phyloP scores from a whole-genome alignment of 2,888 invertebrate species.

The Drosophila hamatofila region DNA sequence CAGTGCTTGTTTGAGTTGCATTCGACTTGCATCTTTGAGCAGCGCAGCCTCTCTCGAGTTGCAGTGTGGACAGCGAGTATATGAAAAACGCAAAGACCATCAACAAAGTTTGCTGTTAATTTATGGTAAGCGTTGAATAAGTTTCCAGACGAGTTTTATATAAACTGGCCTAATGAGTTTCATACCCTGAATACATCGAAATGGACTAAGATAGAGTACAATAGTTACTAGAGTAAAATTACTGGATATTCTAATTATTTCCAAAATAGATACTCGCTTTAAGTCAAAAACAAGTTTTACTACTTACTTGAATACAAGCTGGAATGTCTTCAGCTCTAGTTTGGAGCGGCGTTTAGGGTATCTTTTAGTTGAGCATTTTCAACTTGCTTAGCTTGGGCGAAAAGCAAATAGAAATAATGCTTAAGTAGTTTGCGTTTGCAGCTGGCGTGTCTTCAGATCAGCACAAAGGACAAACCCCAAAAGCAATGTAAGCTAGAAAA shows the following conservation, averaged over 20 bases:
- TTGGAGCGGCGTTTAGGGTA: neutral
- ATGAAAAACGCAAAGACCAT: slow-evolving; percentile 53
- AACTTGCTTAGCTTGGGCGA: slow-evolving; percentile 1
- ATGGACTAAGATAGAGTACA: neutral
- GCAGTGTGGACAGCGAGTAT: slow-evolving; percentile 42
- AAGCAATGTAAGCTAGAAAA: slow-evolving; percentile 37
- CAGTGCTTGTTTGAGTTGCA: slow-evolving; percentile 67
- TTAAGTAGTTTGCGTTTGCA: slow-evolving; percentile 47
- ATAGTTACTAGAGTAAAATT: too few relatives aligned
- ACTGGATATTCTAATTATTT: neutral
- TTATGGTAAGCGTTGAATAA: slow-evolving; percentile 72
- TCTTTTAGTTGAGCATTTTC: neutral
- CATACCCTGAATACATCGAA: neutral
- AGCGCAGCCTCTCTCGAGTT: slow-evolving; percentile 23
- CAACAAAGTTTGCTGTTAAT: slow-evolving; percentile 75
- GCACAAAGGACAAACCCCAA: slow-evolving; percentile 13
- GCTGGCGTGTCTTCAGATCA: slow-evolving; percentile 23
- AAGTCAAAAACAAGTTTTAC: too few relatives aligned
- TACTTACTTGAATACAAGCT: too few relatives aligned
- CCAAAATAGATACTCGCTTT: neutral
- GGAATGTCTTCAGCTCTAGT: neutral
- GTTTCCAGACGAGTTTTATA: slow-evolving; percentile 68
- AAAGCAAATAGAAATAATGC: slow-evolving; percentile 62
- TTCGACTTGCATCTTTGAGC: slow-evolving; percentile 21
- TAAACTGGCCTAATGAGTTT: slow-evolving; percentile 77